phyloP scores from a whole-genome alignment of 2,113 vertebrate genomes.

The Trochalopteron elliotii region DNA sequence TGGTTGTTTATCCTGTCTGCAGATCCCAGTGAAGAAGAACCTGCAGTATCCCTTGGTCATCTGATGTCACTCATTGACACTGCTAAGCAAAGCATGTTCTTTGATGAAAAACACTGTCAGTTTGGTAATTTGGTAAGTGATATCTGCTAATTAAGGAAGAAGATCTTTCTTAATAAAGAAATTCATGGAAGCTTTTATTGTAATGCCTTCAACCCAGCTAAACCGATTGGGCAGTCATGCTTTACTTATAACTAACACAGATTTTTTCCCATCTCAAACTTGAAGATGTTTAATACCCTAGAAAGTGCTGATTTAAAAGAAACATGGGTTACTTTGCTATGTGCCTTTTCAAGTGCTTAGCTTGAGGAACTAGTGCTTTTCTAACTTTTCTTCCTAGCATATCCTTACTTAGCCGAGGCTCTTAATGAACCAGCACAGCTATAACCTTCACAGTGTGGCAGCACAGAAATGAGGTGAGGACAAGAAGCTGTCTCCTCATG shows the following conservation, averaged over 20 bases:
- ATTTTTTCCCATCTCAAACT: background rate
- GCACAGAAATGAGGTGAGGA: background rate
- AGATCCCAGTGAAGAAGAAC: background rate
- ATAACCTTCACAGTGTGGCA: background rate
- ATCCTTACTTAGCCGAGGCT: accelerated
- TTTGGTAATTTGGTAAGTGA: background rate
- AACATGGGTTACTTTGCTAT: background rate
- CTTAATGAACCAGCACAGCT: background rate
- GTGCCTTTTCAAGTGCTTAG: background rate
- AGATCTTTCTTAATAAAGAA: background rate
- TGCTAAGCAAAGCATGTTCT: background rate
- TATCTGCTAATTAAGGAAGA: background rate
- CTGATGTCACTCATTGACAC: background rate
- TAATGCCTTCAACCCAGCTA: background rate
- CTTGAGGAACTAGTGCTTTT: background rate
- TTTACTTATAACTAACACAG: background rate
- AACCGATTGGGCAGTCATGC: background rate
- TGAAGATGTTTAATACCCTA: background rate
- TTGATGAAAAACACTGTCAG: background rate
- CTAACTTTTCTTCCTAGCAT: background rate
- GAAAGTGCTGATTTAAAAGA: background rate
- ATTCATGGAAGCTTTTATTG: background rate
- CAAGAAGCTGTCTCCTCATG: background rate
- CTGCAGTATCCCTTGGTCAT: background rate
- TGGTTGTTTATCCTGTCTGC: background rate